Base-by-base conservation (phyloP, 2,888 invertebrate genomes). In the Macrophya annulata region DNA sequence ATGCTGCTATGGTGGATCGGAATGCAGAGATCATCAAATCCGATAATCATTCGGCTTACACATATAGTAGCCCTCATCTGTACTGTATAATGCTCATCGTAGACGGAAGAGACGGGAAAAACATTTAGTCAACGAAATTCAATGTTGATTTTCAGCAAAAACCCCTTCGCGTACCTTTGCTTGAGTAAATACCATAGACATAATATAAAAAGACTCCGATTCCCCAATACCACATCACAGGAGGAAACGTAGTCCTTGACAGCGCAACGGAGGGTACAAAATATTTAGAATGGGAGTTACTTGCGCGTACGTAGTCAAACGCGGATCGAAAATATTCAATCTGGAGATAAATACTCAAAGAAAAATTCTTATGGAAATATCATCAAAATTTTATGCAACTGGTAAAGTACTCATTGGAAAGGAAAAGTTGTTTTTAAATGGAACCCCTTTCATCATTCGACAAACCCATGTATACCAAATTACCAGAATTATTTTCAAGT, bases 1-100 rank as follows among this genome's bases (percentile, higher is more conserved):
- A 91, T 91, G 90, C 89, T 88, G 89, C 89, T 89, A 90, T 90
- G 90, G 91, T 89, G 89, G 88, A 90, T 90, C 88, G 91, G 90
- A 91, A 92, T 91, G 90, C 90, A 68, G 45, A 83, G 83, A 83
- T 83, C 40, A 83, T 83, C 83, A 25, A 83, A 83, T 83, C 62
- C 81, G 59, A 81, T 81, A 81, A 62, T 59, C 62, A 59, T 40
- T 62, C 62, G 43, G 59, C 43, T 62, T 81, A 62, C n/a, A 31
- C 31, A 31, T 31, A 43, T 43, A 43, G 51, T 55, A 31, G 17
- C 31, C 65, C 15, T 37, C 31, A 31, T 40, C 40, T 45, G 10
- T 15, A 31, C 12, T 48, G 17, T 31, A 68, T 21, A 65, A 40
- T 43, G 9, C 71, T n/a, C 37, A 25, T 31, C 37, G 48, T 48